Evolutionary conservation across 2,888 invertebrate genomes (phyloP).

Genomic region (Ennomos erosarius): DNA sequence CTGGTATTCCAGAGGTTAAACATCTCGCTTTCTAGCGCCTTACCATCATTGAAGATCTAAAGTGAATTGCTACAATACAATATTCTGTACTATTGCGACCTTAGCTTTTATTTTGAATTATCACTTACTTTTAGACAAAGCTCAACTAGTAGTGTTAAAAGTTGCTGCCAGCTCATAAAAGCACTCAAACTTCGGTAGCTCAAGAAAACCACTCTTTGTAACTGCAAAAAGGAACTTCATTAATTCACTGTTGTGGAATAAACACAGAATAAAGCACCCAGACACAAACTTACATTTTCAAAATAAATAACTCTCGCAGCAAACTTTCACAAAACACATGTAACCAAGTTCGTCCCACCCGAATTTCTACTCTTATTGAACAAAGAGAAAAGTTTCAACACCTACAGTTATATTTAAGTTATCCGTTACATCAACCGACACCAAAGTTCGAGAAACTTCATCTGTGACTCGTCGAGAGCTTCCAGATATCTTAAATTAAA

Average conservation of each 20-base stretch:
- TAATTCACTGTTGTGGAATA: neutral
- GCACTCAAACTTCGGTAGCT: too few species aligned
- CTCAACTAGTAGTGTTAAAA: too few species aligned
- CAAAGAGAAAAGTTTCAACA: slow-evolving; percentile 48
- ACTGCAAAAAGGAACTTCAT: too few species aligned
- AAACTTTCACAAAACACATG: slow-evolving; percentile 25
- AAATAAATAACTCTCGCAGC: slow-evolving; percentile 23
- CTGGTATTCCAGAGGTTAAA: too few species aligned
- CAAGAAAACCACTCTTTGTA: too few species aligned
- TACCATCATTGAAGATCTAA: too few species aligned
- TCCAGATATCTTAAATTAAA: slow-evolving; percentile 58
- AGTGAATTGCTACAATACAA: too few species aligned
- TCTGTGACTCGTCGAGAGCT: slow-evolving; percentile 42
- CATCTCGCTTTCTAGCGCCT: too few species aligned
- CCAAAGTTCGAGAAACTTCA: slow-evolving; percentile 52
- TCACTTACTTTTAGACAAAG: too few species aligned
- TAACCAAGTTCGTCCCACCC: slow-evolving; percentile 26
- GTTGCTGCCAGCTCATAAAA: too few species aligned
- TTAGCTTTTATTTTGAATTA: too few species aligned
- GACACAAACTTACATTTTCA: slow-evolving; percentile 4
- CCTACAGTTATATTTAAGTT: slow-evolving; percentile 51
- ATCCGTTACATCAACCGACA: slow-evolving; percentile 58
- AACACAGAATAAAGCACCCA: neutral
- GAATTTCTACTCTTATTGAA: slow-evolving; percentile 46
- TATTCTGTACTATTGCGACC: too few species aligned